Evolutionary conservation across 2,113 vertebrate species (phyloP), one percentile per base, ranked within the genome.

Genomic region (Scopus umbretta): DNA sequence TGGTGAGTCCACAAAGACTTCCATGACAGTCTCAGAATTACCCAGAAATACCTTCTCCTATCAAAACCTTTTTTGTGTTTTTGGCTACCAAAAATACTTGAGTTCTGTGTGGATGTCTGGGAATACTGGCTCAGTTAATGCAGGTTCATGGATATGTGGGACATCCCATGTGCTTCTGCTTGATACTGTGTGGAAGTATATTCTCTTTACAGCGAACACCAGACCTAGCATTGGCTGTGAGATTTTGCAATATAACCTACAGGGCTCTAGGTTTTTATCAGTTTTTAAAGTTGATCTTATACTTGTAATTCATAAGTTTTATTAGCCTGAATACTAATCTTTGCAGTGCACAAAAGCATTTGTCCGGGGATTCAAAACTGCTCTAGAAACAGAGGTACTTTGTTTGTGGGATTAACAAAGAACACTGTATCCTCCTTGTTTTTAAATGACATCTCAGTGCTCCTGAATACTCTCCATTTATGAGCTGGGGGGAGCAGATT

Each of bases 381-480:
- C 62, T 88, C 14, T 90, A 59, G 61, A 82, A 94, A 90, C 61
- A 89, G 45, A 92, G 23, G 17, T 82, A 91, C 73, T 87, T 94
- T 89, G 32, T 96, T 93, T 82, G 72, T 80, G 74, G 62, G 42
- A 91, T 90, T 91, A 85, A 67, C 58, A 74, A 83, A 93, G 73
- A 94, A 11, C 18, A 81, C 56, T 92, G 50, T 92, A 91, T 86
- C 40, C 38, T 95, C 50, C 65, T 67, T 73, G 43, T 61, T 74
- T 94, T 95, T 32, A 71, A 79, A 67, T 63, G 85, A 95, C 47
- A 94, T 94, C 52, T 86, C 58, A 27, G 58, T 67, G 75, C 43
- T 92, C 13, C 47, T 82, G 53, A 96, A 95, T 96, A 66, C 55
- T 88, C 87, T 70, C 63, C 55, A 91, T 87, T 95, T 91, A 79